phyloP scores from a whole-genome alignment of 2,888 invertebrate species.

The Chrysolina haemoptera region DNA sequence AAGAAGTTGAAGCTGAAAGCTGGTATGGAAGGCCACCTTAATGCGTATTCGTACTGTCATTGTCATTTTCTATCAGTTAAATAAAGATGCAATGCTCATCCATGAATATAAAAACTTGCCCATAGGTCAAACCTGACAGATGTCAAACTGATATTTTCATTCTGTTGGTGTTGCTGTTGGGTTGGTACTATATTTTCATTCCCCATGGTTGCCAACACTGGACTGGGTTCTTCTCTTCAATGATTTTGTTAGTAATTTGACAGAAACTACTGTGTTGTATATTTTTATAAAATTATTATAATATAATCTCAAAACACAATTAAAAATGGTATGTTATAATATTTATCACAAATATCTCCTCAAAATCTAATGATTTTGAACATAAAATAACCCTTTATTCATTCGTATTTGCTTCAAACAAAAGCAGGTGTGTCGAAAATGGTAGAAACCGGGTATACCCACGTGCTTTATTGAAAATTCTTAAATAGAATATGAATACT shows the following conservation, averaged over 20 bases:
- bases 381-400: not conserved
- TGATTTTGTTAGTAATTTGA: slow-evolving; percentile 2
- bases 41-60: no score
- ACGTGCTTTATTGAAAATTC: slow-evolving; percentile 51
- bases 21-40: no score
- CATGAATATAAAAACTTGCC: no score
- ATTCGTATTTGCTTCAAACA: slow-evolving; percentile 1
- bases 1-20: no score
- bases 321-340: slow-evolving; percentile 37
- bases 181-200: no score
- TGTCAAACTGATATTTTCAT: no score
- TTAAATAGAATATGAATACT: slow-evolving; percentile 11
- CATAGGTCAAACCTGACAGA: no score
- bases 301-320: slow-evolving; percentile 4
- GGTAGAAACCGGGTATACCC: slow-evolving; percentile 52
- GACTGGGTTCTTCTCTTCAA: slow-evolving; percentile 16
- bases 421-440: slow-evolving; percentile 59
- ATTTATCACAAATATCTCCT: slow-evolving; percentile 6
- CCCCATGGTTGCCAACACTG: no score
- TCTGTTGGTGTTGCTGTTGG: no score
- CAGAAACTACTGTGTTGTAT: slow-evolving; percentile 11
- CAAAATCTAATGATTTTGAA: not conserved
- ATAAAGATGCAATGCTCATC: no score
- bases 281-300: slow-evolving; percentile 31
- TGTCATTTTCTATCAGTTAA: no score